phyloP scores from a whole-genome alignment of 2,888 invertebrate species.

The Ceramica pisi region DNA sequence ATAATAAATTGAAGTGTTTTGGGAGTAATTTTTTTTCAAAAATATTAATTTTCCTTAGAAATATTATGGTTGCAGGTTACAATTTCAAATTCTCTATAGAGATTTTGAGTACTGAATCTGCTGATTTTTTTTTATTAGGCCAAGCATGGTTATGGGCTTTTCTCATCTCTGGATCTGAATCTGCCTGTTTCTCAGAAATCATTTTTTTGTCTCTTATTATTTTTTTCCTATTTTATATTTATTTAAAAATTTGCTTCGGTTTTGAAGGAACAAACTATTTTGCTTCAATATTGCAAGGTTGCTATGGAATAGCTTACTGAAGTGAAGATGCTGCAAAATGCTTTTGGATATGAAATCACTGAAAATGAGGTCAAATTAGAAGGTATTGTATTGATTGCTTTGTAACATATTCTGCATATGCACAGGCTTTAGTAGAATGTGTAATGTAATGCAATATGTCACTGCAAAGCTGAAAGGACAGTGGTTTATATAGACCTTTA shows the following conservation, averaged over 20 bases:
- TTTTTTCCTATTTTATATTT: no score
- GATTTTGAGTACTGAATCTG: no score
- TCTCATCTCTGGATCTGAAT: no score
- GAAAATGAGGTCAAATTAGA: constrained; percentile 18
- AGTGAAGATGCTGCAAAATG: background rate
- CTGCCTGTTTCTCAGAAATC: no score
- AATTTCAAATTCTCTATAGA: no score
- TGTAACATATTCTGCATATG: background rate
- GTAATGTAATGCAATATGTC: background rate
- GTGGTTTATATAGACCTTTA: background rate
- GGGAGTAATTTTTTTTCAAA: background rate
- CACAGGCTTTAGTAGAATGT: background rate
- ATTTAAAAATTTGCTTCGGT: no score
- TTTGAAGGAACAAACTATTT: no score
- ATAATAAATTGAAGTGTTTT: background rate
- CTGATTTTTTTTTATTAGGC: no score
- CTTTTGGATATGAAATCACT: background rate
- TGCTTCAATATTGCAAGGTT: background rate
- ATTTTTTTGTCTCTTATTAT: no score
- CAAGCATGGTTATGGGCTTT: no score
- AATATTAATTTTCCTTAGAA: no score
- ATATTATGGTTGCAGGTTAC: no score
- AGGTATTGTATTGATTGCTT: constrained; percentile 11
- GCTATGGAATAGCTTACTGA: background rate
- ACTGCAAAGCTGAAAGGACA: background rate